A percentile compares a stretch with the other conserved stretches of the same genome.
phyloP scores from a whole-genome alignment of 2,888 invertebrate species.

The Heterodera filipjevi region DNA sequence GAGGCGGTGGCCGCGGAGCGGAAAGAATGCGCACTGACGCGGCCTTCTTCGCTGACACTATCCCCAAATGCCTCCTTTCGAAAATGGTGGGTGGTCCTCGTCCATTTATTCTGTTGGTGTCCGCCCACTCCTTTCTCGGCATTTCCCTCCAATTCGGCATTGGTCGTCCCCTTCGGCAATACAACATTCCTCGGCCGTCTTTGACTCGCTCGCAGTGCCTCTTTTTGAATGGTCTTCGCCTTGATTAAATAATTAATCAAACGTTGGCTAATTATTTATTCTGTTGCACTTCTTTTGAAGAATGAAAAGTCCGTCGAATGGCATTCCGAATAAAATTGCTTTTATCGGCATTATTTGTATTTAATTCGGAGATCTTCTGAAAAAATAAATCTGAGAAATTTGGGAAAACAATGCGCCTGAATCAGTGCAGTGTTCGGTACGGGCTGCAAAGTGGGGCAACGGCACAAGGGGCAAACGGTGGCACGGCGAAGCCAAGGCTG shows the following conservation, averaged over 20 bases:
- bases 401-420: not conserved
- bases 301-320: conserved; percentile 19
- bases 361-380: conserved; percentile 18
- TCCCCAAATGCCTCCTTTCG: too few species aligned
- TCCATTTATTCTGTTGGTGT: not conserved
- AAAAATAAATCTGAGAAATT: not conserved
- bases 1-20: not conserved
- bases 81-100: not conserved
- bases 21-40: not conserved
- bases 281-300: conserved; percentile 13
- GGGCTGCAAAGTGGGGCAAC: conserved; percentile 28
- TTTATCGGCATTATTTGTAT: not conserved
- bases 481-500: conserved; percentile 33
- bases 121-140: not conserved
- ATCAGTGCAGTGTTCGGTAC: conserved; percentile 27
- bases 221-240: conserved; percentile 5
- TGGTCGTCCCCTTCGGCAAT: not conserved
- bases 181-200: conserved; percentile 20
- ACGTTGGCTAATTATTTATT: not conserved
- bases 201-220: conserved; percentile 23
- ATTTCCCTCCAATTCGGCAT: not conserved
- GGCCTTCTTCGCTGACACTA: not conserved
- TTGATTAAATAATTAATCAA: not conserved
- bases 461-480: conserved; percentile 35
- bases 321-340: conserved; percentile 19